These are phyloP conservation scores for Galleria mellonella DNA, from an alignment of 1,140 invertebrate genomes.

Conservation along the genomic window DNA sequence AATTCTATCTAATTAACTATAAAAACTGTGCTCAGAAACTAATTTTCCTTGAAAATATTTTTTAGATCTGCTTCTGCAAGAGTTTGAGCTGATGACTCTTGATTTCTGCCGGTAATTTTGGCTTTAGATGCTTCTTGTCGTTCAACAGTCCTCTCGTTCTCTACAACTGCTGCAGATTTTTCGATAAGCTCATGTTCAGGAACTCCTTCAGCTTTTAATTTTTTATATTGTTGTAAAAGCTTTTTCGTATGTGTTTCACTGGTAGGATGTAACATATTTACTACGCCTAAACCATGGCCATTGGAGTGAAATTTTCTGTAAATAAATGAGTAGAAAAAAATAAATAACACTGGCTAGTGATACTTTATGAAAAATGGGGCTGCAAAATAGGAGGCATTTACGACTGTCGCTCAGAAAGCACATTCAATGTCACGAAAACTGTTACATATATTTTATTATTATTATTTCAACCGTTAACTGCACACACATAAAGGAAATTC, in stretches of 20 bases:
- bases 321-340: slow-evolving; percentile 17
- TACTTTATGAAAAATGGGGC: too few relatives aligned
- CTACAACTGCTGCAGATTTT: slow-evolving; percentile 31
- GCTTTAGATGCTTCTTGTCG: slow-evolving; percentile 17
- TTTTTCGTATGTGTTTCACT: slow-evolving; percentile 74
- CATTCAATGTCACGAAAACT: too few relatives aligned
- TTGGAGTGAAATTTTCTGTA: slow-evolving; percentile 79
- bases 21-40: neutral
- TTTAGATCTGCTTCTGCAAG: slow-evolving; percentile 50
- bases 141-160: slow-evolving; percentile 15
- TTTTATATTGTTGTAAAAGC: slow-evolving; percentile 76
- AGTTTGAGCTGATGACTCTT: slow-evolving; percentile 35
- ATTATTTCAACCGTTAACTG: too few relatives aligned
- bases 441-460: too few relatives aligned
- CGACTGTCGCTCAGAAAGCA: too few relatives aligned
- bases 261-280: slow-evolving; percentile 67
- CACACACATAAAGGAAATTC: too few relatives aligned
- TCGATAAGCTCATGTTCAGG: slow-evolving; percentile 67
- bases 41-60: slow-evolving; percentile 62
- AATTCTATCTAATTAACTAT: neutral
- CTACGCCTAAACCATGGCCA: slow-evolving; percentile 66
- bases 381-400: too few relatives aligned
- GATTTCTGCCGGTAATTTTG: slow-evolving; percentile 16
- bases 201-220: slow-evolving; percentile 69
- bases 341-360: neutral